Percentiles rank a stretch among this genome's conserved stretches.
These are phyloP conservation scores for Bos javanicus DNA, from an alignment of 2,113 vertebrate species.

Conservation along the genomic window DNA sequence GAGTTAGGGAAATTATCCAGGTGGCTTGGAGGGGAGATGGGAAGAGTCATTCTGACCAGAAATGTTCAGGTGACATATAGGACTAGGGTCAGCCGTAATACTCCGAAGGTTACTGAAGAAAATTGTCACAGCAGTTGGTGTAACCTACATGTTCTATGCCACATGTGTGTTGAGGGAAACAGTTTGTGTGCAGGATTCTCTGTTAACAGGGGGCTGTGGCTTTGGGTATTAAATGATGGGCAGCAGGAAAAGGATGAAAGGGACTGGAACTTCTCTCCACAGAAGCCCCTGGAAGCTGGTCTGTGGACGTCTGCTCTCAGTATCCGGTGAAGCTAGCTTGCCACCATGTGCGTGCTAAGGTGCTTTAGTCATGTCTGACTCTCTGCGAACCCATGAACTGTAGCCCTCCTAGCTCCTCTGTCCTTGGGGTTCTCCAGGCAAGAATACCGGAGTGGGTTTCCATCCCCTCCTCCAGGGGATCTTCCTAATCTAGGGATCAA, in stretches of 20 bases:
- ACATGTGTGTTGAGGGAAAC: neutral
- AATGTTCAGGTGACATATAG: neutral
- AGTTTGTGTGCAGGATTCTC: neutral
- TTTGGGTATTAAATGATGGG: neutral
- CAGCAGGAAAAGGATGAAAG: neutral
- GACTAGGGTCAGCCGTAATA: neutral
- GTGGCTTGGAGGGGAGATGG: neutral
- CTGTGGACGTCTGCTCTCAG: neutral
- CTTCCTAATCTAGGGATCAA: neutral
- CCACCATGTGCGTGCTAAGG: neutral
- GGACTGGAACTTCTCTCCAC: neutral
- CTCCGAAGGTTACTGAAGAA: neutral
- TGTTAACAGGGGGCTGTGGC: neutral
- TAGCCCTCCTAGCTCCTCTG: neutral
- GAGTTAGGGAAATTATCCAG: neutral
- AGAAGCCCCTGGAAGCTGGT: neutral
- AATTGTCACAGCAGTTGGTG: neutral
- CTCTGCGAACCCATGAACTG: neutral
- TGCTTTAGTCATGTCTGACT: neutral
- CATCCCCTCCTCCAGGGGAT: neutral
- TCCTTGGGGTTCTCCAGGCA: neutral
- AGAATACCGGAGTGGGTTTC: neutral
- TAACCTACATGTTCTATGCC: neutral
- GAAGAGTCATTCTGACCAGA: neutral
- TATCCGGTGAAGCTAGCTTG: neutral